Conservation (phyloP, 2,888 invertebrate species). For the Teleogryllus oceanicus region DNA sequence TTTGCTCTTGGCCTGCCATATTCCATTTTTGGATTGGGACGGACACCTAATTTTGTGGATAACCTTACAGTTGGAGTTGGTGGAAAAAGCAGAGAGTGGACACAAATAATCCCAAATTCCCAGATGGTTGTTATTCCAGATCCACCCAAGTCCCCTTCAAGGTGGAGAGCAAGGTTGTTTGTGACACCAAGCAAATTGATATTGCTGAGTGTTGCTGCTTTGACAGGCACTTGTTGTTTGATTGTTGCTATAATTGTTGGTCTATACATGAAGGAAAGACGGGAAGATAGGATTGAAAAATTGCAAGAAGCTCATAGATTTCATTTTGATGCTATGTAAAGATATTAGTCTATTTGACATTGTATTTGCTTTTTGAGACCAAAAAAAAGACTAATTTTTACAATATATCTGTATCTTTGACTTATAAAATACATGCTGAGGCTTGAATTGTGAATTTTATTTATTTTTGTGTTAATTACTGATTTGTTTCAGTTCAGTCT, state of each 20-base stretch:
- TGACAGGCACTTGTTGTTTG: conserved; percentile 80
- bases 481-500: too few species aligned
- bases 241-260: conserved; percentile 80
- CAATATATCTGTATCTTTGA: too few species aligned
- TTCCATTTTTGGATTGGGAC: conserved; percentile 93
- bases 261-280: conserved; percentile 85
- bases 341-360: not conserved
- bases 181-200: conserved; percentile 93
- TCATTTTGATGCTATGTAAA: conserved; percentile 80
- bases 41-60: conserved; percentile 97
- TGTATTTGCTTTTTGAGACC: too few species aligned
- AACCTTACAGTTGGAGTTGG: conserved; percentile 68
- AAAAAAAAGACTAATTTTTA: too few species aligned
- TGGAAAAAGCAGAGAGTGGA: conserved; percentile 67
- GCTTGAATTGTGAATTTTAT: too few species aligned
- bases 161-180: conserved; percentile 89
- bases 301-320: conserved; percentile 77
- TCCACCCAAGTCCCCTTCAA: conserved; percentile 61
- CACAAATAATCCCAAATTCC: conserved; percentile 94
- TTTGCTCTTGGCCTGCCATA: conserved; percentile 92
- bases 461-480: too few species aligned
- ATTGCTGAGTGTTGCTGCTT: conserved; percentile 82
- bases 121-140: conserved; percentile 87
- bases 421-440: too few species aligned
- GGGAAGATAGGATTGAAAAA: conserved; percentile 74